Percentiles rank a stretch among this genome's conserved stretches.
These are phyloP conservation scores for Lycopodina hypogea DNA, from an alignment of 37 sponge, comb jelly and placozoan species.

Conservation along the genomic window DNA sequence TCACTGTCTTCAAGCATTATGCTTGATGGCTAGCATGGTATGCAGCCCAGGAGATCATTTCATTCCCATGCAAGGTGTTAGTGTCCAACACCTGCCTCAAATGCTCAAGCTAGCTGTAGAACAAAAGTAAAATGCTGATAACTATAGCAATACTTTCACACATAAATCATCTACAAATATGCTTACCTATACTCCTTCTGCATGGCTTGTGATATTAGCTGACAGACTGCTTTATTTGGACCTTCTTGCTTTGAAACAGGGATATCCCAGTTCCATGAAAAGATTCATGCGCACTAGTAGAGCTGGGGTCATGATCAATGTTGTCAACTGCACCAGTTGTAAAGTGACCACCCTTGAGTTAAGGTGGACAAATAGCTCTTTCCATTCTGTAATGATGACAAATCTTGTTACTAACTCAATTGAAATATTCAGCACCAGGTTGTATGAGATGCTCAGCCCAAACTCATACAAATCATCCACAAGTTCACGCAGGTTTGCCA, in stretches of 20 bases:
- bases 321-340: conserved; percentile 42
- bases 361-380: neutral
- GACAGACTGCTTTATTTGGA: conserved; percentile 4
- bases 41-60: conserved; percentile 31
- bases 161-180: too few relatives aligned
- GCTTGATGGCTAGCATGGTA: conserved; percentile 39
- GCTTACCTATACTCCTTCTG: neutral
- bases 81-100: neutral
- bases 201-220: conserved; percentile 9
- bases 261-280: conserved; percentile 36
- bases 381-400: too few relatives aligned
- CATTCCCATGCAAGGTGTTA: neutral
- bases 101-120: conserved; percentile 6
- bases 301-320: conserved; percentile 26
- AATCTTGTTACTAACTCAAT: too few relatives aligned
- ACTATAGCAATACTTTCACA: neutral
- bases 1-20: neutral
- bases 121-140: neutral
- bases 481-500: too few relatives aligned
- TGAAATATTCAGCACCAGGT: conserved; percentile 7
- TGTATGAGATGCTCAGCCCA: conserved; percentile 17
- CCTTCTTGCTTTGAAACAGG: neutral
- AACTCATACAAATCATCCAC: conserved; percentile 20
- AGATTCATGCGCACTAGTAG: conserved; percentile 29
- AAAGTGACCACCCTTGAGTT: neutral